Conservation (phyloP, 2,113 vertebrate species). For the Mormyrus lacerda region DNA sequence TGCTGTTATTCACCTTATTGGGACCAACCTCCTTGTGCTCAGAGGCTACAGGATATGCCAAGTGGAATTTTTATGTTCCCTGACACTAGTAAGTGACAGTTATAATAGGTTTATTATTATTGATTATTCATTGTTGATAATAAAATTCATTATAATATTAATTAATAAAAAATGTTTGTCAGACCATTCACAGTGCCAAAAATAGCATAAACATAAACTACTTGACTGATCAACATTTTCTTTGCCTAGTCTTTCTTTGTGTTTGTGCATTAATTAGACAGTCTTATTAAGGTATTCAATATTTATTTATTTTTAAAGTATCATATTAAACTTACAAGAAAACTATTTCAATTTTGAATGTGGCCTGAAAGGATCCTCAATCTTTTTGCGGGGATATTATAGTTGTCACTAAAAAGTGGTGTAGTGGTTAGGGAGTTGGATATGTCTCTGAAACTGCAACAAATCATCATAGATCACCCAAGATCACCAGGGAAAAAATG, state of each 20-base stretch:
- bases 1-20: constrained; percentile 42
- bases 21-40: constrained; percentile 39
- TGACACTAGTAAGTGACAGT: constrained; percentile 17
- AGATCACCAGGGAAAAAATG: not conserved
- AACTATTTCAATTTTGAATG: not conserved
- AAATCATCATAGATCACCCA: not conserved
- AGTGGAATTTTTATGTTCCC: constrained; percentile 29
- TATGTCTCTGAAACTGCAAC: not conserved
- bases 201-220: constrained; percentile 60
- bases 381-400: not conserved
- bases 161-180: constrained; percentile 31
- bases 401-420: not conserved
- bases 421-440: not conserved
- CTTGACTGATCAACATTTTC: constrained; percentile 90
- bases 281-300: constrained; percentile 78
- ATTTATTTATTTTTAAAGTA: too few species aligned
- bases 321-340: not conserved
- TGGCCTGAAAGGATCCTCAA: not conserved
- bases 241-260: constrained; percentile 59
- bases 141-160: constrained; percentile 35
- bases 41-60: constrained; percentile 41
- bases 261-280: constrained; percentile 85
- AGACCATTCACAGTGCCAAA: constrained; percentile 50
- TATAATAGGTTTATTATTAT: constrained; percentile 37
- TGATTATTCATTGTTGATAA: not conserved